phyloP scores from a whole-genome alignment of 2,888 invertebrate genomes.

The Parnassius orleans region DNA sequence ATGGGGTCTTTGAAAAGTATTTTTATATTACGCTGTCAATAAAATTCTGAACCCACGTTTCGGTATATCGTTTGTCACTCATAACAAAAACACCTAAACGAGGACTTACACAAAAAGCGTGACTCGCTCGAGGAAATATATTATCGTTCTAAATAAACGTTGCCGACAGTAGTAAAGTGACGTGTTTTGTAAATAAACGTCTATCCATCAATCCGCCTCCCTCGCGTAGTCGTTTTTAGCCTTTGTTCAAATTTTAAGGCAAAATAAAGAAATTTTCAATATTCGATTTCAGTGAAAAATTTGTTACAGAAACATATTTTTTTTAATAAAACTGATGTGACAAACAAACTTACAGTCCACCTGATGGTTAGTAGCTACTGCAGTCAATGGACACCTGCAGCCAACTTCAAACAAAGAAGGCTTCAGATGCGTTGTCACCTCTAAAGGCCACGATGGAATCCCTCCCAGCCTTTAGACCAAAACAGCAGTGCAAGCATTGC shows the following conservation, averaged over 20 bases:
- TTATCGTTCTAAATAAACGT: constrained; percentile 76
- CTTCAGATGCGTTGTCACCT: no score
- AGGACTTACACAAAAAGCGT: constrained; percentile 39
- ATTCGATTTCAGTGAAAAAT: no score
- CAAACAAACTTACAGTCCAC: no score
- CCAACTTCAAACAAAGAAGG: no score
- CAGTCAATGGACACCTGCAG: no score
- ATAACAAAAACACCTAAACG: constrained; percentile 18
- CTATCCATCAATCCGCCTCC: constrained; percentile 60
- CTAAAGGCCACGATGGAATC: no score
- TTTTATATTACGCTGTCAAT: background rate
- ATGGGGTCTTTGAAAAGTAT: no score
- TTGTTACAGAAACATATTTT: no score
- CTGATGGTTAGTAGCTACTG: no score
- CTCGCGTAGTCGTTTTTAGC: constrained; percentile 6
- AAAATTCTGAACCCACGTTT: constrained; percentile 4
- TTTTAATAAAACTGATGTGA: no score
- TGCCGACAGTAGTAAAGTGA: constrained; percentile 65
- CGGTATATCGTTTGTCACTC: constrained; percentile 19
- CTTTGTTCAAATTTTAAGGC: constrained; percentile 13
- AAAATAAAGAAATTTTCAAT: background rate
- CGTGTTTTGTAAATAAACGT: constrained; percentile 76
- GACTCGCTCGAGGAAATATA: constrained; percentile 70
- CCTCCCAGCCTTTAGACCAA: no score
- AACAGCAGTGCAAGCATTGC: no score